Evolutionary conservation across 2,888 invertebrate genomes (phyloP).

Genomic region (Cenopis cana): DNA sequence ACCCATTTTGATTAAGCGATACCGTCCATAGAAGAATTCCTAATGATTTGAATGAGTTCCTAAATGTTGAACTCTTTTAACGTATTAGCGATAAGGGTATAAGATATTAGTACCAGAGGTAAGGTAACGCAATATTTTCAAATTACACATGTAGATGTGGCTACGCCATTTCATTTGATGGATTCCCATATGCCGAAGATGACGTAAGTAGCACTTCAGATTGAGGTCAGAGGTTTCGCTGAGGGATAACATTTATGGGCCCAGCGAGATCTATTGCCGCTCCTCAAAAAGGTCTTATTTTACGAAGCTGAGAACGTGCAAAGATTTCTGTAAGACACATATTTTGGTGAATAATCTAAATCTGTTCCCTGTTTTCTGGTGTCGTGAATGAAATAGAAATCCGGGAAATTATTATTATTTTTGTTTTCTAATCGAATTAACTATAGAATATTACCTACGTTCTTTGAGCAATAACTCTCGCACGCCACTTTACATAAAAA

Average conservation of each 20-base stretch:
- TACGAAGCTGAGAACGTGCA: background rate
- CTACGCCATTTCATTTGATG: constrained; percentile 11
- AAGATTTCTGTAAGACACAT: background rate
- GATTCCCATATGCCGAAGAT: background rate
- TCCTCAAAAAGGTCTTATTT: background rate
- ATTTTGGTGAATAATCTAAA: background rate
- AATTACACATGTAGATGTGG: background rate
- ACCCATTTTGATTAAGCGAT: background rate
- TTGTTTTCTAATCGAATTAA: too few species aligned
- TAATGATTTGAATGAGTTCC: too few species aligned
- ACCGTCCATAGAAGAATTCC: too few species aligned
- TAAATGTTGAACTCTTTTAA: too few species aligned
- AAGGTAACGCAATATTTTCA: background rate
- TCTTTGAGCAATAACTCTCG: too few species aligned
- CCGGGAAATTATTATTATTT: too few species aligned
- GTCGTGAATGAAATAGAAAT: too few species aligned
- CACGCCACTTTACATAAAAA: too few species aligned
- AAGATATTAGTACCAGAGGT: too few species aligned
- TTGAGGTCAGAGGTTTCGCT: constrained; percentile 12
- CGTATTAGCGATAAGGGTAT: too few species aligned
- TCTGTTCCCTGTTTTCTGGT: background rate
- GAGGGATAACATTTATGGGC: constrained; percentile 10
- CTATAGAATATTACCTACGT: too few species aligned
- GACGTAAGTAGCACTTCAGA: constrained; percentile 1
- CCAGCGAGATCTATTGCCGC: constrained; percentile 1